phyloP scores from a whole-genome alignment of 2,888 invertebrate species.

The Pseudanteris insignis region DNA sequence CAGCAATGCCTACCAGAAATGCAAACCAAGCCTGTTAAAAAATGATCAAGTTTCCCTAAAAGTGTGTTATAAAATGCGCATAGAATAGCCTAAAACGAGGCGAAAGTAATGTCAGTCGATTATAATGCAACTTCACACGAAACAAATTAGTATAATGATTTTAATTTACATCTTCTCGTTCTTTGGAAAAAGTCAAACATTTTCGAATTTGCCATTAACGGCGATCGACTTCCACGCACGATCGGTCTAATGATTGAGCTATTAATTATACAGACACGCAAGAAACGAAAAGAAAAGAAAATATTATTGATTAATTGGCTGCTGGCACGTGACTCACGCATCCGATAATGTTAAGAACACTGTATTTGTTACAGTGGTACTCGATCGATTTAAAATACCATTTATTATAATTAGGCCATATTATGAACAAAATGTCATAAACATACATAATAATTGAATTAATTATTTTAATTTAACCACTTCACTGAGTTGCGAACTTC shows the following conservation, averaged over 20 bases:
- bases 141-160: constrained; percentile 13
- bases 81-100: constrained; percentile 5
- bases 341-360: too few relatives aligned
- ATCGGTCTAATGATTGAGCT: constrained; percentile 29
- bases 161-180: constrained; percentile 13
- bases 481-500: background rate
- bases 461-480: background rate
- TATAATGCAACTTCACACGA: constrained; percentile 15
- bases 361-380: too few relatives aligned
- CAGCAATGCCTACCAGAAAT: too few relatives aligned
- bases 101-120: constrained; percentile 1
- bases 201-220: constrained; percentile 26
- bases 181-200: constrained; percentile 13
- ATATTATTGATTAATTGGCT: constrained; percentile 28
- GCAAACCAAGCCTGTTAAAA: background rate
- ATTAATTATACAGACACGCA: constrained; percentile 18
- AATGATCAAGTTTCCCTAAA: constrained; percentile 3
- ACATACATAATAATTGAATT: too few relatives aligned
- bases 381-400: too few relatives aligned
- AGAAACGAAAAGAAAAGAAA: constrained; percentile 23
- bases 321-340: constrained; percentile 32
- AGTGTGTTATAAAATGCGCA: background rate
- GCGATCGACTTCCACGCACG: constrained; percentile 7
- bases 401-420: too few relatives aligned
- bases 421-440: background rate